Conservation (phyloP, 2,888 invertebrate genomes). For the Lysandra coridon region DNA sequence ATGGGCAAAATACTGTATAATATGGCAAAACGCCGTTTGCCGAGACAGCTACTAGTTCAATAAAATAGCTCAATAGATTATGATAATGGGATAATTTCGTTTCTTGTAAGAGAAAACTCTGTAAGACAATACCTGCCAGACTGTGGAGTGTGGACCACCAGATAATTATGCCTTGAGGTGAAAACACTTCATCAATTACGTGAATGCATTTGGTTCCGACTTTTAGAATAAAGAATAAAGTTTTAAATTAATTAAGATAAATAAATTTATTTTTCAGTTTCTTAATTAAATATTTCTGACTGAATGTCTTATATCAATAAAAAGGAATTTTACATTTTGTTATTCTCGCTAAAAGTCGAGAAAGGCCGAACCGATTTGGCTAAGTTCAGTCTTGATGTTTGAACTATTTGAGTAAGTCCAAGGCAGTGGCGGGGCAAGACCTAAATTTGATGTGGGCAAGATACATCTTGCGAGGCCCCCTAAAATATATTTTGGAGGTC, state of each 20-base stretch:
- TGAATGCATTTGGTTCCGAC: not conserved
- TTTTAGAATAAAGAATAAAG: not conserved
- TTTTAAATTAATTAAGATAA: not conserved
- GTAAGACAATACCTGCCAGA: not conserved
- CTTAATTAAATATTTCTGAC: not conserved
- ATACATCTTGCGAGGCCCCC: too few species aligned
- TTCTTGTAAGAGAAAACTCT: not conserved
- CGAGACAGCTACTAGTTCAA: too few species aligned
- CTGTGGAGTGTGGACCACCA: not conserved
- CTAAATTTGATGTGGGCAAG: too few species aligned
- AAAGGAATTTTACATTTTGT: too few species aligned
- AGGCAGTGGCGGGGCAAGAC: too few species aligned
- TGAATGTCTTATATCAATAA: too few species aligned
- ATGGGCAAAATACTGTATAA: too few species aligned
- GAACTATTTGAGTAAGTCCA: too few species aligned
- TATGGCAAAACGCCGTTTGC: not conserved
- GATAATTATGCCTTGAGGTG: not conserved
- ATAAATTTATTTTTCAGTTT: not conserved
- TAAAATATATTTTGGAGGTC: too few species aligned
- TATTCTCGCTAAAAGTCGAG: too few species aligned
- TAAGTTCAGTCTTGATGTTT: too few species aligned
- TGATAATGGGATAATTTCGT: not conserved
- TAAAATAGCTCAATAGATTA: not conserved
- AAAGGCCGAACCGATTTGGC: too few species aligned
- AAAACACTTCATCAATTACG: not conserved